Evolutionary conservation across 2,888 invertebrate species (phyloP), one percentile per base, ranked within the genome.

Genomic region (Flexamia atlantica): DNA sequence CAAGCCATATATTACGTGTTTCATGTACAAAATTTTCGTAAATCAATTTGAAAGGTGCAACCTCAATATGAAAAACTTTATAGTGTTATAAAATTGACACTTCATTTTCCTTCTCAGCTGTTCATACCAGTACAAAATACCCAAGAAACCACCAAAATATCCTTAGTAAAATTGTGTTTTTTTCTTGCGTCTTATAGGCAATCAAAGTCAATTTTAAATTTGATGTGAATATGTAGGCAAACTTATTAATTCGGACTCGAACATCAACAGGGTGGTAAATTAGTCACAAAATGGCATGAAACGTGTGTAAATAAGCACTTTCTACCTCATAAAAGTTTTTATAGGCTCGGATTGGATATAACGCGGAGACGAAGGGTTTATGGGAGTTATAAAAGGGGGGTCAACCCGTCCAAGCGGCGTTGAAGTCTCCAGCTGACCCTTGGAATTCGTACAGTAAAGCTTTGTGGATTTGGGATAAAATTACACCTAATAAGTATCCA

Each of bases 221-320:
- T 64, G 28, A 64, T 64, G 25, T 28, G 64, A 9, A 28, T 23
- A 17, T 57, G 57, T 30, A 1, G 14, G 14, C 25, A 64, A 14
- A 28, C 14, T 28, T 12, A 28, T 64, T 28, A 28, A 25, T 28
- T 64, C 60, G 25, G 60, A n/a, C 4, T 12, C 4, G 4, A 53
- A 53, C n/a, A 7, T 53, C 53, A 53, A 53, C 64, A 64, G 64
- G 64, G 64, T 30, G 64, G 25, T 64, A 28, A 64, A 28, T 1
- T 17, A 30, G 28, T 2, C 64, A 64, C 30, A 64, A 64, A 64
- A 25, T 14, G 64, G 64, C 12, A 10, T 14, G 23, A 28, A 64
- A 64, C 30, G 64, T 28, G 64, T 25, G 30, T 64, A 64, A 64
- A 64, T 17, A 64, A 64, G 28, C 64, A 20, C 64, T 25, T 28